These are phyloP conservation scores for Palythoa caribaeorum DNA, from an alignment of 92 coral and sea anemone genomes.

Conservation along the genomic window DNA sequence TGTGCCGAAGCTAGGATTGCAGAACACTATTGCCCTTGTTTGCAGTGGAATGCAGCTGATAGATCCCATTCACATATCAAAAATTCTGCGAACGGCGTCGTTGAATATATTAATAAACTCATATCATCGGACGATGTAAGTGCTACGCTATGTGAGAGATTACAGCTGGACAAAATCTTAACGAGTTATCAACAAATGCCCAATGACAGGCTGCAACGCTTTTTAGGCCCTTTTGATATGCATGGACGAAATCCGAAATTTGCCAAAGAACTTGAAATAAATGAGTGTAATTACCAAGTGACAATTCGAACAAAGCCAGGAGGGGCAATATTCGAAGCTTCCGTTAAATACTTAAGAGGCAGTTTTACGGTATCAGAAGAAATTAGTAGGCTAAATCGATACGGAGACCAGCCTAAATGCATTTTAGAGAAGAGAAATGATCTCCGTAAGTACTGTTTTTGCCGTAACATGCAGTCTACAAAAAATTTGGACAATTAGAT, in stretches of 20 bases:
- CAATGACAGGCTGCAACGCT: conserved; percentile 68
- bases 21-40: conserved; percentile 95
- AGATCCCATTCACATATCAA: conserved; percentile 62
- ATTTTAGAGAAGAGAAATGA: conserved; percentile 76
- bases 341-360: conserved; percentile 57
- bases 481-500: too few species aligned
- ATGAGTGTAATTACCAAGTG: conserved; percentile 83
- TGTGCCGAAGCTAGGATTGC: conserved; percentile 83
- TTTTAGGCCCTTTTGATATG: conserved; percentile 74
- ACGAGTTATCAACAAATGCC: conserved; percentile 81
- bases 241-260: conserved; percentile 85
- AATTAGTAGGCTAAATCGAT: conserved; percentile 80
- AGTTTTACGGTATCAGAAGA: conserved; percentile 67
- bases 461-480: too few species aligned
- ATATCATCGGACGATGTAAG: conserved; percentile 63
- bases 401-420: conserved; percentile 87
- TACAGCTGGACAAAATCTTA: conserved; percentile 63
- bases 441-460: background rate
- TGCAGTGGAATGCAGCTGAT: conserved; percentile 72
- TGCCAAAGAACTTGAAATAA: conserved; percentile 24
- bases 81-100: conserved; percentile 60
- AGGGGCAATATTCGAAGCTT: conserved; percentile 80
- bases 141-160: conserved; percentile 57
- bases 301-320: conserved; percentile 80
- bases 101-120: conserved; percentile 68